Evolutionary conservation across 92 coral and sea anemone genomes (phyloP), one percentile per base, ranked within the genome.

Genomic region (Porites divaricata): DNA sequence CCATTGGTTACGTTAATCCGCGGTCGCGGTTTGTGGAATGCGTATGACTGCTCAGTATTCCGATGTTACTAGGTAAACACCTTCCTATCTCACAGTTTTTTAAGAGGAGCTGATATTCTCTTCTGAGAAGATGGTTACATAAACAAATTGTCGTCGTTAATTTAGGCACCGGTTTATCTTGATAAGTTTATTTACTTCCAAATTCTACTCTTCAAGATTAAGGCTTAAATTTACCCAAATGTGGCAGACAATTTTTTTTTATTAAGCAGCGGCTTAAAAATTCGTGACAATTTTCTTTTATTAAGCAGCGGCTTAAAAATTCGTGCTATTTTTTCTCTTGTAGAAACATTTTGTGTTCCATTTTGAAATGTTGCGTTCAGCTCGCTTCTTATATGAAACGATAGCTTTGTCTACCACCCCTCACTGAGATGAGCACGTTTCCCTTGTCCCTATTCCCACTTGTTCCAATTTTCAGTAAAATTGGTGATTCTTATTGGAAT

Each of bases 111-210:
- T 24, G 65, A 19, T 17, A 23, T 67, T 68, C 3, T n/a, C 25
- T 11, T 35, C 26, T 56, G 73, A 65, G 58, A 72, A 78, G 74
- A 78, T 78, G 83, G 53, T 62, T 52, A 65, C 52, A 73, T 73
- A 51, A 45, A 48, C 58, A 71, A 70, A 71, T 71, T 71, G 57
- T 10, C 52, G 49, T 41, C 51, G 28, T 35, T 69, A 69, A 69
- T 69, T 35, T 69, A 4, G 70, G 25, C 23, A 66, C 9, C 48
- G 35, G 41, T 66, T 66, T 66, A 2, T 66, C 41, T 66, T 23
- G 25, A 66, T 41, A 25, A n/a, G 63, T 23, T 0, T 19, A 72
- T 72, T 45, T 48, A n/a, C 21, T 54, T 75, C 65, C 26, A 75
- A 76, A 76, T 61, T 76, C 68, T 53, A 56, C 59, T 59, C 59